These are phyloP conservation scores for Xiphophorus birchmanni DNA, from an alignment of 2,797 vertebrate species.

Conservation along the genomic window DNA sequence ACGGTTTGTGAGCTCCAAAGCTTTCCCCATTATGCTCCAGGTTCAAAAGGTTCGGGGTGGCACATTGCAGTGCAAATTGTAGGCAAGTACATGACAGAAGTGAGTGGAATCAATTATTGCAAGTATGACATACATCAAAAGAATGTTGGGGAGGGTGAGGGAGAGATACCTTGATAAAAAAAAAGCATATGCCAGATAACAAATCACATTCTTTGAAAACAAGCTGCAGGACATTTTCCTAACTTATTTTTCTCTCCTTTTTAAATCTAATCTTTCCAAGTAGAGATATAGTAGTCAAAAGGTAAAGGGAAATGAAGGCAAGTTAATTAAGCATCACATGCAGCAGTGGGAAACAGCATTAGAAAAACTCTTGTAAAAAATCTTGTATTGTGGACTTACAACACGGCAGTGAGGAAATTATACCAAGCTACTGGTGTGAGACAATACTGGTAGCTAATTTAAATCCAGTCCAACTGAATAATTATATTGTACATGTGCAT, in stretches of 20 bases:
- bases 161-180: slow-evolving; percentile 68
- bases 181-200: slow-evolving; percentile 59
- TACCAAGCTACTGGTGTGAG: slow-evolving; percentile 18
- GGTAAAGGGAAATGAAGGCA: slow-evolving; percentile 41
- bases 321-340: slow-evolving; percentile 61
- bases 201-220: slow-evolving; percentile 67
- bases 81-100: slow-evolving; percentile 74
- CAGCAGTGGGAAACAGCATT: slow-evolving; percentile 25
- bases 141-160: slow-evolving; percentile 58
- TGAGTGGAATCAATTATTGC: slow-evolving; percentile 79
- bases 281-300: slow-evolving; percentile 44
- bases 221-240: slow-evolving; percentile 60
- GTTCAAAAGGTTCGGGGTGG: slow-evolving; percentile 71
- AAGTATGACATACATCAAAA: slow-evolving; percentile 77
- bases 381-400: slow-evolving; percentile 30
- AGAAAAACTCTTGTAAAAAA: slow-evolving; percentile 35
- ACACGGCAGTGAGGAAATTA: slow-evolving; percentile 17
- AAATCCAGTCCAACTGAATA: slow-evolving; percentile 37
- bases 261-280: slow-evolving; percentile 48
- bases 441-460: slow-evolving; percentile 18
- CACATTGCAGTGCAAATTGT: slow-evolving; percentile 75
- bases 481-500: slow-evolving; percentile 26
- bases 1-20: slow-evolving; percentile 65
- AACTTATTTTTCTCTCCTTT: slow-evolving; percentile 50
- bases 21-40: slow-evolving; percentile 70